Conservation (phyloP, 2,113 vertebrate genomes). For the Bubo scandiacus region DNA sequence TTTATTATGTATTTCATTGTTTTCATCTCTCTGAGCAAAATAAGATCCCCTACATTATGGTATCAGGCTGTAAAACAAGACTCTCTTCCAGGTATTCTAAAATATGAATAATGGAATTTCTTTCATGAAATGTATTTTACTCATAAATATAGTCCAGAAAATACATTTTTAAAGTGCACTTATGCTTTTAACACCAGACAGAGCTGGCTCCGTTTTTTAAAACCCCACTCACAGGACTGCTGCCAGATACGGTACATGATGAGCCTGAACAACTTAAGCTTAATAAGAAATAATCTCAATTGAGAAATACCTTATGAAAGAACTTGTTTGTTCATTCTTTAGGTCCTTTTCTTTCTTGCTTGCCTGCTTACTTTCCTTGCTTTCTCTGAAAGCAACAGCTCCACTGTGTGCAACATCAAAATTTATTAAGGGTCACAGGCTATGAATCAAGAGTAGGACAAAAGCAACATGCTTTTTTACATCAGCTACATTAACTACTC, state of each 20-base stretch:
- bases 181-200: not conserved
- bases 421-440: conserved; percentile 45
- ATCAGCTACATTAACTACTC: not conserved
- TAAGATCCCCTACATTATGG: not conserved
- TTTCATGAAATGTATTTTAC: not conserved
- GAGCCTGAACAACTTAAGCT: not conserved
- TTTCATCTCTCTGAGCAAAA: not conserved
- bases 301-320: conserved; percentile 48
- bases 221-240: not conserved
- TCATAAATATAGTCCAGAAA: not conserved
- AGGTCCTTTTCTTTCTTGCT: not conserved
- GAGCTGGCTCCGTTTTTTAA: not conserved
- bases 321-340: conserved; percentile 44
- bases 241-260: not conserved
- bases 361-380: not conserved
- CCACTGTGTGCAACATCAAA: conserved; percentile 3
- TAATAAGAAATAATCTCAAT: not conserved
- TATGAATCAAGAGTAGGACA: conserved; percentile 36
- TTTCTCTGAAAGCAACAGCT: conserved; percentile 35
- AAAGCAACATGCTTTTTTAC: not conserved
- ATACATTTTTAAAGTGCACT: not conserved
- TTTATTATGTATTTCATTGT: not conserved
- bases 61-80: not conserved
- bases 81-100: not conserved
- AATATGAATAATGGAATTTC: not conserved